Percentiles rank a stretch among this genome's conserved stretches.
Conservation (phyloP, 2,113 vertebrate species). For the Tenebrosternarchus preto region DNA sequence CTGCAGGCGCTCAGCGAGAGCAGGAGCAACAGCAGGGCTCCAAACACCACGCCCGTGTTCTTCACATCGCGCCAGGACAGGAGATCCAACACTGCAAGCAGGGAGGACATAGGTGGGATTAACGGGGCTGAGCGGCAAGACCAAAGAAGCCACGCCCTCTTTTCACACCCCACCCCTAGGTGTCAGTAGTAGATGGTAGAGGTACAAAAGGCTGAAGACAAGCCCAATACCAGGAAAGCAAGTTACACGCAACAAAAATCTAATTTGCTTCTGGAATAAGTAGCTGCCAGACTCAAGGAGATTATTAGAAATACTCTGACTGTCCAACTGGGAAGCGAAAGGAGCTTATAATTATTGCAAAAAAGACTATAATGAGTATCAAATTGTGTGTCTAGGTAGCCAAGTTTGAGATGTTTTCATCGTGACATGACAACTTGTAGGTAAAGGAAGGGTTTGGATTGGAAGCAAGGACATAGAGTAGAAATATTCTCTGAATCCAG, state of each 20-base stretch:
- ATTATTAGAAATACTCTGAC: neutral
- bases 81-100: conserved; percentile 89
- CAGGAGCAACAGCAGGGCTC: conserved; percentile 89
- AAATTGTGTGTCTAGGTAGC: neutral
- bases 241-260: neutral
- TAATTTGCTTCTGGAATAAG: neutral
- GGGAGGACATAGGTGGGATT: conserved; percentile 37
- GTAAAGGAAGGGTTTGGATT: neutral
- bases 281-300: neutral
- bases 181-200: neutral
- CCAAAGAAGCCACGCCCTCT: too few species aligned
- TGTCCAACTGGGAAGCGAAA: neutral
- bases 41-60: conserved; percentile 92
- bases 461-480: too few species aligned
- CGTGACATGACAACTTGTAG: neutral
- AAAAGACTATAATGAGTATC: neutral
- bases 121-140: neutral
- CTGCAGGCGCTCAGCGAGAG: conserved; percentile 94
- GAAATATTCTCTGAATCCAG: too few species aligned
- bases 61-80: conserved; percentile 97
- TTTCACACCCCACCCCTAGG: neutral
- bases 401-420: neutral
- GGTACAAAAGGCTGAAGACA: neutral
- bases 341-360: neutral
- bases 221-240: neutral